These are phyloP conservation scores for Eulemur rufifrons DNA, from an alignment of 2,113 vertebrate species.

Conservation along the genomic window DNA sequence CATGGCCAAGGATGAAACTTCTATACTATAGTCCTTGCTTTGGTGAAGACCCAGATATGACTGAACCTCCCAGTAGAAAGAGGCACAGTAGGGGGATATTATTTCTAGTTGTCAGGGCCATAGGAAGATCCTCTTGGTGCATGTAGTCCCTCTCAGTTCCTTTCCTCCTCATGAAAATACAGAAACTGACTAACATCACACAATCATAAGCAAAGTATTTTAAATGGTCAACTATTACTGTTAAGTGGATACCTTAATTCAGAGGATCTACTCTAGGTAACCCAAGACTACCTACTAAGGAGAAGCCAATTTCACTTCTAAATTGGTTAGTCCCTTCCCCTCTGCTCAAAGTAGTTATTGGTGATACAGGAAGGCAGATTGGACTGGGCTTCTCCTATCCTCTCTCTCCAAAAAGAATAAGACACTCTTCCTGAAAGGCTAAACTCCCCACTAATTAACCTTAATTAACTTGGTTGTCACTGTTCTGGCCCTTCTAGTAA, in stretches of 20 bases:
- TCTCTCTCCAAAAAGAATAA: conserved; percentile 11
- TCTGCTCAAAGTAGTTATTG: background rate
- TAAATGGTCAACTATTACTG: background rate
- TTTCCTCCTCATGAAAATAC: background rate
- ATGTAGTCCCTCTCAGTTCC: background rate
- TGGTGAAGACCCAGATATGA: background rate
- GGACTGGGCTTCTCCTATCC: background rate
- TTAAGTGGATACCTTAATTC: conserved; percentile 1
- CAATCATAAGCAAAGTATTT: background rate
- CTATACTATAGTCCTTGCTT: background rate
- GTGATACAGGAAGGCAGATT: background rate
- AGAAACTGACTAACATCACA: background rate
- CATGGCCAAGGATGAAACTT: background rate
- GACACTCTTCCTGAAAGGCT: background rate
- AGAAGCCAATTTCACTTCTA: background rate
- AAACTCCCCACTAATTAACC: background rate
- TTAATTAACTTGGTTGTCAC: background rate
- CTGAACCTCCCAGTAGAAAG: background rate
- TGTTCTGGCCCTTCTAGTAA: background rate
- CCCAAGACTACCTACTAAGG: background rate
- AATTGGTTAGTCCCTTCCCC: background rate
- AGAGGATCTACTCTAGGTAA: background rate
- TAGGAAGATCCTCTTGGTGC: background rate
- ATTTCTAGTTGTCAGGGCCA: background rate
- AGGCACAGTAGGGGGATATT: background rate